phyloP scores from a whole-genome alignment of 2,888 invertebrate genomes.

The Trissonchulus latispiculum region DNA sequence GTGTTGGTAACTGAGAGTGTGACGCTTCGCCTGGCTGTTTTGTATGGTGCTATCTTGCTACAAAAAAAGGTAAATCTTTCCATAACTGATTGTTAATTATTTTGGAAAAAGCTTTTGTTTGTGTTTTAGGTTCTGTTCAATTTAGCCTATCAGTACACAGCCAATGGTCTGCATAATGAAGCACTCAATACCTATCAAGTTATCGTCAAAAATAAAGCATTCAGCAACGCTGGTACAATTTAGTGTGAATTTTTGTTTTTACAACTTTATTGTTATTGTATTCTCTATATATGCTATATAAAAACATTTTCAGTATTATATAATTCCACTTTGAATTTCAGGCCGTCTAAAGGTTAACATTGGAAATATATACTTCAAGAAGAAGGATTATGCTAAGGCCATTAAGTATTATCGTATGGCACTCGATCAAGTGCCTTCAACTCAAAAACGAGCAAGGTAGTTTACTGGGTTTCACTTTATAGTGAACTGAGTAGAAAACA shows the following conservation, averaged over 20 bases:
- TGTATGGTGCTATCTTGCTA: too few species aligned
- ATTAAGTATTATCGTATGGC: conserved; percentile 98
- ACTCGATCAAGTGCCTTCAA: conserved; percentile 80
- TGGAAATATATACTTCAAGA: conserved; percentile 92
- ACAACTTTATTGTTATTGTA: too few species aligned
- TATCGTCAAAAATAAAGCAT: conserved; percentile 78
- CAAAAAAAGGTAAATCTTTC: too few species aligned
- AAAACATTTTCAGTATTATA: too few species aligned
- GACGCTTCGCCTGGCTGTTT: too few species aligned
- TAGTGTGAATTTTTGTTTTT: conserved; percentile 2
- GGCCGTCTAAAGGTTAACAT: conserved; percentile 87
- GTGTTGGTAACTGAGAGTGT: too few species aligned
- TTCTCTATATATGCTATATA: too few species aligned
- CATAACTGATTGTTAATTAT: too few species aligned
- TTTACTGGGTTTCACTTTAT: too few species aligned
- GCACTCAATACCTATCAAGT: conserved; percentile 89
- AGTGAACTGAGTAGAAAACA: too few species aligned
- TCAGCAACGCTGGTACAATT: conserved; percentile 64
- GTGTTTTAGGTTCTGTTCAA: conserved; percentile 84
- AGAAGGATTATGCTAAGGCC: conserved; percentile 80
- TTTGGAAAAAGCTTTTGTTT: too few species aligned
- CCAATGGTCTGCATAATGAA: conserved; percentile 88
- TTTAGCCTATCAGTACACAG: conserved; percentile 82
- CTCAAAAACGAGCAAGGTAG: conserved; percentile 83
- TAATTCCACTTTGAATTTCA: conserved; percentile 31